These are phyloP conservation scores for Eustalomyia histrio DNA, from an alignment of 2,888 invertebrate genomes.

Conservation along the genomic window DNA sequence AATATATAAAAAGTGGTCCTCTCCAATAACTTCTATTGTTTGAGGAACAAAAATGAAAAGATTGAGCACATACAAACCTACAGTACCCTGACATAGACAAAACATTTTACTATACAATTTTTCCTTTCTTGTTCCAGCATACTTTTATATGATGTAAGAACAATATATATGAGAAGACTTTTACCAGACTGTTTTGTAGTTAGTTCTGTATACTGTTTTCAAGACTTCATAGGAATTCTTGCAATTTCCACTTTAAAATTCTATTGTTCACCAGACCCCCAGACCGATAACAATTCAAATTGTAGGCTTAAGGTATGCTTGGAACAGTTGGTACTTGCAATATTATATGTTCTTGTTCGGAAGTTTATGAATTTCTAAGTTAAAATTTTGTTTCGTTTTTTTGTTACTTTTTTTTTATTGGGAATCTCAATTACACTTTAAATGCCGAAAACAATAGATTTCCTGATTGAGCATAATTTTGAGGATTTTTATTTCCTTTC, in stretches of 20 bases:
- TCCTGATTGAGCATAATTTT: constrained; percentile 48
- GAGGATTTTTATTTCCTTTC: neutral
- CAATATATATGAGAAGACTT: neutral
- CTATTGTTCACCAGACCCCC: constrained; percentile 32
- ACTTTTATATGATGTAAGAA: neutral
- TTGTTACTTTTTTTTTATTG: neutral
- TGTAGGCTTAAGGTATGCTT: constrained; percentile 6
- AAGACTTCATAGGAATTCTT: constrained; percentile 35
- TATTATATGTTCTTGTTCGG: neutral
- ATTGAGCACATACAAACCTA: constrained; percentile 27
- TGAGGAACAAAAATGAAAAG: constrained; percentile 1
- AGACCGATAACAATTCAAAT: constrained; percentile 22
- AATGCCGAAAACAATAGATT: constrained; percentile 32
- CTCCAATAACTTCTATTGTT: constrained; percentile 55
- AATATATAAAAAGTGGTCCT: constrained; percentile 34
- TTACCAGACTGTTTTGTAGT: constrained; percentile 25
- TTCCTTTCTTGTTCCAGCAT: constrained; percentile 6
- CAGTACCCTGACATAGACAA: constrained; percentile 15
- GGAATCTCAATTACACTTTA: neutral
- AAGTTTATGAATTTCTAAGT: constrained; percentile 21
- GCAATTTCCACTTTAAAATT: constrained; percentile 45
- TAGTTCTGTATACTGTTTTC: constrained; percentile 10
- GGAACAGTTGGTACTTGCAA: neutral
- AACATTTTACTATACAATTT: constrained; percentile 26
- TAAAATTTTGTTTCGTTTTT: constrained; percentile 21